A percentile compares a stretch with the other conserved stretches of the same genome.
Conservation (phyloP, 2,797 vertebrate species). For the Megaceryle alcyon region DNA sequence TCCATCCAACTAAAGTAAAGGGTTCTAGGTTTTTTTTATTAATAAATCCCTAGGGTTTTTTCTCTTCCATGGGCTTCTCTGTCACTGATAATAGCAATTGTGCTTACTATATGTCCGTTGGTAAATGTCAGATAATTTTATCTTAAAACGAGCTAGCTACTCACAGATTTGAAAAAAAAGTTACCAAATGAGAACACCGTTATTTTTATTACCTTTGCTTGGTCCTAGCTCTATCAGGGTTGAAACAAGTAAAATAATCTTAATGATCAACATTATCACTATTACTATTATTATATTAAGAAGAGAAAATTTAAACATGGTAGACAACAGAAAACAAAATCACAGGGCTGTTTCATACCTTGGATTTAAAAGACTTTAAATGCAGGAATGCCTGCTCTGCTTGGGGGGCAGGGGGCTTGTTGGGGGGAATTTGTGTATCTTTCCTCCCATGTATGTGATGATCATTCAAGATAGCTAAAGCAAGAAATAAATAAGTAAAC, state of each 20-base stretch:
- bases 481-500: neutral
- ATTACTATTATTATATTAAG: neutral
- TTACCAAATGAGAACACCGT: neutral
- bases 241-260: neutral
- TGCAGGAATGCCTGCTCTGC: neutral
- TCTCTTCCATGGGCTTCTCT: neutral
- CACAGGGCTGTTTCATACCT: neutral
- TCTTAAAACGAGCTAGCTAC: neutral
- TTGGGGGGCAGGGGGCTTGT: neutral
- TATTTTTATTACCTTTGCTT: neutral
- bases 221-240: neutral
- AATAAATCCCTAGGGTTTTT: neutral
- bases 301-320: neutral
- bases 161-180: neutral
- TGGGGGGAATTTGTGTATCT: neutral
- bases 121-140: neutral
- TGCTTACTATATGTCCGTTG: neutral
- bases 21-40: accelerated
- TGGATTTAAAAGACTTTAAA: neutral
- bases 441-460: neutral
- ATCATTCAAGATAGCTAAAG: neutral
- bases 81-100: neutral
- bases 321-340: neutral
- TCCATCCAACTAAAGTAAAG: neutral
- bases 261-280: neutral